These are phyloP conservation scores for Menidia beryllina DNA, from an alignment of 2,113 vertebrate species.

Conservation along the genomic window DNA sequence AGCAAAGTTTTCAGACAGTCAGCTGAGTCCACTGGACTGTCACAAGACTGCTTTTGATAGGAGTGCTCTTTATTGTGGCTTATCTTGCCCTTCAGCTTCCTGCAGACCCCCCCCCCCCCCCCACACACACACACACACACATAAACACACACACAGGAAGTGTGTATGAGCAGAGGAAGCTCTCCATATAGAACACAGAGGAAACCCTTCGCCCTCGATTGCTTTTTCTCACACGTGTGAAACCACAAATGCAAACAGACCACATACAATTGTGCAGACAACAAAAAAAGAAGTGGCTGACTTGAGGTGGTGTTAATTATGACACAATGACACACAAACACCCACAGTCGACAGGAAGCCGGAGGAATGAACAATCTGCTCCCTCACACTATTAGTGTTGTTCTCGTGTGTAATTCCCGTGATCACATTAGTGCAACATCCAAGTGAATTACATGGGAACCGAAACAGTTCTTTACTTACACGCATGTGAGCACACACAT, in stretches of 20 bases:
- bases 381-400: slow-evolving; percentile 13
- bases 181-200: slow-evolving; percentile 52
- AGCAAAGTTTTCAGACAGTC: slow-evolving; percentile 66
- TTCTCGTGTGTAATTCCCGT: slow-evolving; percentile 13
- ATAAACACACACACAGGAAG: slow-evolving; percentile 63
- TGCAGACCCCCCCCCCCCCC: slow-evolving; percentile 14
- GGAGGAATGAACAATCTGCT: slow-evolving; percentile 33
- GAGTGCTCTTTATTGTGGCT: slow-evolving; percentile 52
- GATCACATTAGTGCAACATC: slow-evolving; percentile 34
- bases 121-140: slow-evolving; percentile 46
- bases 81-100: slow-evolving; percentile 61
- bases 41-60: slow-evolving; percentile 75
- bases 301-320: slow-evolving; percentile 40
- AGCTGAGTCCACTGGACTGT: slow-evolving; percentile 68
- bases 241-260: slow-evolving; percentile 18
- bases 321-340: slow-evolving; percentile 29
- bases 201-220: slow-evolving; percentile 60
- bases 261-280: too few species aligned
- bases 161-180: slow-evolving; percentile 53
- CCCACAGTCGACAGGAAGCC: slow-evolving; percentile 27
- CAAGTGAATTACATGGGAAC: slow-evolving; percentile 34
- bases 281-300: slow-evolving; percentile 42
- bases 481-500: not conserved
- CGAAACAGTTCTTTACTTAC: slow-evolving; percentile 7
- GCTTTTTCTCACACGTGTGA: slow-evolving; percentile 41